Percentiles rank a stretch among this genome's conserved stretches.
Evolutionary conservation across 2,113 vertebrate genomes (phyloP).

Genomic region (Tamias sibiricus): DNA sequence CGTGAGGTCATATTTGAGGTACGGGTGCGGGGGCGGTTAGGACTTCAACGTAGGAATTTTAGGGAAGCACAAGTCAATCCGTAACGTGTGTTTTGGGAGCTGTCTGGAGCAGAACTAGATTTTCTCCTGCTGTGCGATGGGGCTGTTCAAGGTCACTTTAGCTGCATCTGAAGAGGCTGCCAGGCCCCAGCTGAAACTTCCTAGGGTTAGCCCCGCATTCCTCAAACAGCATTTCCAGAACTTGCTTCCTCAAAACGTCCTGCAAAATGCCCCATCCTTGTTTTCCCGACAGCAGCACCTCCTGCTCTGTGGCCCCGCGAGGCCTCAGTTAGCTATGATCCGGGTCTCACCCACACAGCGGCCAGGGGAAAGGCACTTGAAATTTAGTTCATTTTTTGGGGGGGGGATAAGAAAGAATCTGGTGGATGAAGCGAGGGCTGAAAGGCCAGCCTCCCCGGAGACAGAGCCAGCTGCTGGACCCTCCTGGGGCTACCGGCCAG

Average conservation of each 20-base stretch:
- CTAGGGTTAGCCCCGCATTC: not conserved
- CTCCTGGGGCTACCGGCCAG: not conserved
- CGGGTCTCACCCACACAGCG: not conserved
- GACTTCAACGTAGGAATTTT: not conserved
- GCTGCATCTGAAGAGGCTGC: not conserved
- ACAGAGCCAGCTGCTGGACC: not conserved
- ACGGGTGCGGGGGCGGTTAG: not conserved
- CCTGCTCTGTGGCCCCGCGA: not conserved
- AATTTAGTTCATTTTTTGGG: not conserved
- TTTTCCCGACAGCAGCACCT: not conserved
- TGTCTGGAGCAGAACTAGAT: not conserved
- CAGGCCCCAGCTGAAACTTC: not conserved
- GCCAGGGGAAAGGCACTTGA: not conserved
- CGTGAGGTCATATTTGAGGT: not conserved
- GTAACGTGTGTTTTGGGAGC: not conserved
- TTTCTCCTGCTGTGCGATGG: not conserved
- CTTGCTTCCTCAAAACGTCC: not conserved
- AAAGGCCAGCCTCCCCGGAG: not conserved
- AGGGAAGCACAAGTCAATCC: not conserved
- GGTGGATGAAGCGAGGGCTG: not conserved
- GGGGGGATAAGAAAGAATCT: not conserved
- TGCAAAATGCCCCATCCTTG: accelerated
- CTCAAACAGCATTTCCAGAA: not conserved
- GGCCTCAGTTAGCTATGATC: accelerated
- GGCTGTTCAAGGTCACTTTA: not conserved